These are phyloP conservation scores for Drusus annulatus DNA, from an alignment of 1,140 invertebrate species.

Conservation along the genomic window DNA sequence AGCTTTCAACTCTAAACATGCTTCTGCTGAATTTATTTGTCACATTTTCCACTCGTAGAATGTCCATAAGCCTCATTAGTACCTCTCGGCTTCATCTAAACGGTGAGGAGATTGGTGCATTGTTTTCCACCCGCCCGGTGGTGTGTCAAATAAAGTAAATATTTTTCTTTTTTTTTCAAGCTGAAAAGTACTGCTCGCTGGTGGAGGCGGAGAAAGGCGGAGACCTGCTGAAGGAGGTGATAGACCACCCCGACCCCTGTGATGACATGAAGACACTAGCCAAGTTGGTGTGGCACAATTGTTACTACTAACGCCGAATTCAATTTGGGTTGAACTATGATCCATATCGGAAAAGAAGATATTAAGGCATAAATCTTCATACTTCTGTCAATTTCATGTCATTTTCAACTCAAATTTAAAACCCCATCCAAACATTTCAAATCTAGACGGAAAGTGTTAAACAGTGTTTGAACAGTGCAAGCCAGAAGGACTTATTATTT, in stretches of 20 bases:
- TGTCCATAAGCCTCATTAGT: too few species aligned
- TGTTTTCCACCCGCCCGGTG: too few species aligned
- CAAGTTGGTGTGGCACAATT: slow-evolving; percentile 77
- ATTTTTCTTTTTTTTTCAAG: slow-evolving; percentile 64
- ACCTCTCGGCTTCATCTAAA: too few species aligned
- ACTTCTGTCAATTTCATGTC: not conserved
- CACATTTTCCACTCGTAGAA: too few species aligned
- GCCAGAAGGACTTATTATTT: not conserved
- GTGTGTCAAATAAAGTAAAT: too few species aligned
- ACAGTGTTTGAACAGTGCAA: slow-evolving; percentile 5
- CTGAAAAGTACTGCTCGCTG: slow-evolving; percentile 92
- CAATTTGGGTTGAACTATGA: slow-evolving; percentile 19
- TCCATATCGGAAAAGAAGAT: slow-evolving; percentile 5
- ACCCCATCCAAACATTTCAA: too few species aligned
- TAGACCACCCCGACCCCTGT: slow-evolving; percentile 75
- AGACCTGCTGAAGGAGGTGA: slow-evolving; percentile 79
- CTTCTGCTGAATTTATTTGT: too few species aligned
- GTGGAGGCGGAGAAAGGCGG: slow-evolving; percentile 90
- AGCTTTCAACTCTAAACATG: too few species aligned
- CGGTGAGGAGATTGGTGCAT: too few species aligned
- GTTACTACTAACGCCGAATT: slow-evolving; percentile 60
- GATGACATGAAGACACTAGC: slow-evolving; percentile 79
- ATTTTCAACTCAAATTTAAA: slow-evolving; percentile 1
- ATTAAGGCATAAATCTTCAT: not conserved
- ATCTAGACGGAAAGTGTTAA: not conserved